Evolutionary conservation across 2,888 invertebrate genomes (phyloP).

Genomic region (Ceramica pisi): DNA sequence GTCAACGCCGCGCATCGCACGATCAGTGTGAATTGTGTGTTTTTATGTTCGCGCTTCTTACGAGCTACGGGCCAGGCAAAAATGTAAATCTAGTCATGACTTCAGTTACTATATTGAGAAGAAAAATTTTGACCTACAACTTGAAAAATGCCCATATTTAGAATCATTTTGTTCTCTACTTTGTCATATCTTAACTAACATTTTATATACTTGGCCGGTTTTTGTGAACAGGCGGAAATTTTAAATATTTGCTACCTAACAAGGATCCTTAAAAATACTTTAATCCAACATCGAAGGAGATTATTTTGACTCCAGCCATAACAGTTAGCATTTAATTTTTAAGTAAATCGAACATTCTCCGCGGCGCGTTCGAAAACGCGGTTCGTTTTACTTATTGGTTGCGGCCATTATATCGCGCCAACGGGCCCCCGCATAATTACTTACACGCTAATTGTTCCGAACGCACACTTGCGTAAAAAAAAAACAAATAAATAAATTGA

Average conservation of each 20-base stretch:
- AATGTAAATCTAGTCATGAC: conserved; percentile 17
- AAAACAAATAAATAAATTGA: conserved; percentile 52
- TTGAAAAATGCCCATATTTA: background rate
- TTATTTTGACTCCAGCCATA: conserved; percentile 34
- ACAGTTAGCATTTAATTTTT: conserved; percentile 51
- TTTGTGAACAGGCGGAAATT: background rate
- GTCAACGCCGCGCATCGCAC: conserved; percentile 66
- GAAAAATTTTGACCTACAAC: background rate
- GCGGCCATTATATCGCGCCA: conserved; percentile 78
- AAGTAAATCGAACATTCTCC: conserved; percentile 64
- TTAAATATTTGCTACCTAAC: background rate
- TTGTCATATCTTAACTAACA: background rate
- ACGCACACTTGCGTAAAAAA: conserved; percentile 62
- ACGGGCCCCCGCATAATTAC: conserved; percentile 83
- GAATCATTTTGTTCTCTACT: background rate
- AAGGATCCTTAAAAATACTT: conserved; percentile 15
- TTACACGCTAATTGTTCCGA: conserved; percentile 80
- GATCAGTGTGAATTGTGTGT: conserved; percentile 65
- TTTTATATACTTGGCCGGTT: background rate
- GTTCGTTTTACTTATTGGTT: conserved; percentile 79
- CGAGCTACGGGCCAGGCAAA: conserved; percentile 22
- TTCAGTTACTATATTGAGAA: background rate
- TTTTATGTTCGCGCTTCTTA: conserved; percentile 55
- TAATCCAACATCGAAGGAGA: conserved; percentile 9
- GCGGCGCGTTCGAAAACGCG: conserved; percentile 68